These are phyloP conservation scores for Uria lomvia DNA, from an alignment of 2,113 vertebrate species.

Conservation along the genomic window DNA sequence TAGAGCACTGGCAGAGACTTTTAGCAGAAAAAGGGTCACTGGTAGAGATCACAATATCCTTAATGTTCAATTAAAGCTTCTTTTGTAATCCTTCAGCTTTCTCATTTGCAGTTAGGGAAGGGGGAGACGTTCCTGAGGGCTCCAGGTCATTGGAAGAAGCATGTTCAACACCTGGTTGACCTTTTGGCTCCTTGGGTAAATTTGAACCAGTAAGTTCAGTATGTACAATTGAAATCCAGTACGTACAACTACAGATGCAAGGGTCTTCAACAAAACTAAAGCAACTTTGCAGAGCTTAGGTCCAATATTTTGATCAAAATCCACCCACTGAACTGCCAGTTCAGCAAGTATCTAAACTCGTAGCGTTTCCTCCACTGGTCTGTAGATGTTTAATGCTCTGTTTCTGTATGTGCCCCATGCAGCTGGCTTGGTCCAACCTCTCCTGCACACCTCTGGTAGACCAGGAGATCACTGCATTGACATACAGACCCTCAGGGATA, in stretches of 20 bases:
- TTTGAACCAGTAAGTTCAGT: background rate
- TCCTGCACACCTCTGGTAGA: background rate
- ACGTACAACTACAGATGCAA: background rate
- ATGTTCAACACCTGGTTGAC: background rate
- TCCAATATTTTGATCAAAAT: background rate
- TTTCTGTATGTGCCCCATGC: background rate
- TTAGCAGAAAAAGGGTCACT: background rate
- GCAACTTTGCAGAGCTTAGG: background rate
- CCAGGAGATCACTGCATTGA: background rate
- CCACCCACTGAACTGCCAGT: background rate
- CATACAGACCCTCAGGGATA: background rate
- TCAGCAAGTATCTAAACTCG: background rate
- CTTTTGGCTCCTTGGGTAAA: background rate
- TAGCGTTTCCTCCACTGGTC: accelerated
- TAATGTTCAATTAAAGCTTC: background rate
- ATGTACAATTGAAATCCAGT: background rate
- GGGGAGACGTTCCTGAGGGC: background rate
- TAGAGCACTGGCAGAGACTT: background rate
- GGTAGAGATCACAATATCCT: background rate
- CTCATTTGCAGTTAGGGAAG: background rate
- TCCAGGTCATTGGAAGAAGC: background rate
- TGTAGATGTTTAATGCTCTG: background rate
- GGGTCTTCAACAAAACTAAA: background rate
- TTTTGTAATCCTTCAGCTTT: background rate
- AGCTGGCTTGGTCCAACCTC: background rate